Evolutionary conservation across 2,797 vertebrate species (phyloP), one percentile per base, ranked within the genome.

Genomic region (Tenualosa thibaudeaui): DNA sequence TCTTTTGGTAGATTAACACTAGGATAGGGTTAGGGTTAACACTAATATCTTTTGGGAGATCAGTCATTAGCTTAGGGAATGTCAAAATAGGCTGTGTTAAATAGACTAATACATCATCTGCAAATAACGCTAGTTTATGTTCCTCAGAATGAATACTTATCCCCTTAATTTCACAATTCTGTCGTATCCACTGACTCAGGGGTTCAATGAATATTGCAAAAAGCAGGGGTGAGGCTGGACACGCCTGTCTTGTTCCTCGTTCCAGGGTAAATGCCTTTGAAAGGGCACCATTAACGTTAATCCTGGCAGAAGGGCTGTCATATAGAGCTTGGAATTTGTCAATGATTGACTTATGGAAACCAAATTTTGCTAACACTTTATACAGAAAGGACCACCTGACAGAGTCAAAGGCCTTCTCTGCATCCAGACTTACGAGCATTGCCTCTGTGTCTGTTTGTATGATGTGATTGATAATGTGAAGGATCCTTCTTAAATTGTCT

Each of bases 401-500:
- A 51, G 50, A 51, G 50, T 51, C 50, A 51, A 51, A 51, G 50
- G 50, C 50, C 50, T 51, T 51, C 9, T 60, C 15, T 37, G 24
- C 65, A 43, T 7, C 60, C 31, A 49, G 82, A 43, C 65, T 83
- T 71, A 46, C 50, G 22, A 2, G 82, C 43, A 19, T 22, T 58
- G 81, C 81, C 5, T 82, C 81, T 26, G 19, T 19, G 22, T 60
- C 22, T 8, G 58, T 5, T 37, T 58, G 24, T 31, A 24, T 43
- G 2, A 84, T 3, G 50, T 56, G 50, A 5, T 31, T 86, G 31
- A 83, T 43, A n/a, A 86, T 50, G 12, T 85, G 62, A 5, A 85
- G 12, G 1, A 10, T 85, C 17, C 85, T 85, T 83, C 56, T 58
- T n/a, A 58, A 5, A 7, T 81, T 88, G 4, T 89, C 82, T 2